A percentile compares a stretch with the other conserved stretches of the same genome.
phyloP scores from a whole-genome alignment of 2,113 vertebrate genomes.

The Odontesthes bonariensis region DNA sequence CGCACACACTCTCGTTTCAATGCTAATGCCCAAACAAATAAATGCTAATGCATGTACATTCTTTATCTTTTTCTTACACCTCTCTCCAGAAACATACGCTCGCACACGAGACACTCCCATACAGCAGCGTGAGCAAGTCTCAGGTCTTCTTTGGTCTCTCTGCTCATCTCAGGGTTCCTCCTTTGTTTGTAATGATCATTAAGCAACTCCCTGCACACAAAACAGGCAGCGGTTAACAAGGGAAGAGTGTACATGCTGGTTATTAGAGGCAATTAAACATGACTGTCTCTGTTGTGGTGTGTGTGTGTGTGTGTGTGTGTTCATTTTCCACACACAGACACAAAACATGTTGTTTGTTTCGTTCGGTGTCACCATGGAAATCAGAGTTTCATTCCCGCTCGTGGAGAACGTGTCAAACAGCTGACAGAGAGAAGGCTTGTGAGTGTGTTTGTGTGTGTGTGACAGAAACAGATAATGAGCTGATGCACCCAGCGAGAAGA shows the following conservation, averaged over 20 bases:
- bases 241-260: slow-evolving; percentile 41
- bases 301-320: neutral
- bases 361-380: slow-evolving; percentile 52
- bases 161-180: slow-evolving; percentile 40
- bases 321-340: neutral
- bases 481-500: slow-evolving; percentile 20
- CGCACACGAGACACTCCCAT: neutral
- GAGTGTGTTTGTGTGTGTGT: slow-evolving; percentile 44
- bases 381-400: slow-evolving; percentile 24
- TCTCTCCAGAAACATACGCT: too few relatives aligned
- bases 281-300: neutral
- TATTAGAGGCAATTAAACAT: slow-evolving; percentile 55
- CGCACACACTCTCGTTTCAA: neutral
- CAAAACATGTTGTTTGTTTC: slow-evolving; percentile 18
- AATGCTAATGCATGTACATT: slow-evolving; percentile 27
- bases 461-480: slow-evolving; percentile 64
- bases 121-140: slow-evolving; percentile 8
- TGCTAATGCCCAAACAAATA: slow-evolving; percentile 6
- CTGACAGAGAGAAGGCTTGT: slow-evolving; percentile 38
- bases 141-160: slow-evolving; percentile 21
- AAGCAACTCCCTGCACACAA: slow-evolving; percentile 42
- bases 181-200: slow-evolving; percentile 50
- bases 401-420: slow-evolving; percentile 42
- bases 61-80: slow-evolving; percentile 6
- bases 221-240: slow-evolving; percentile 38